These are phyloP conservation scores for Lasioglossum marginatum DNA, from an alignment of 2,888 invertebrate species.

Conservation along the genomic window DNA sequence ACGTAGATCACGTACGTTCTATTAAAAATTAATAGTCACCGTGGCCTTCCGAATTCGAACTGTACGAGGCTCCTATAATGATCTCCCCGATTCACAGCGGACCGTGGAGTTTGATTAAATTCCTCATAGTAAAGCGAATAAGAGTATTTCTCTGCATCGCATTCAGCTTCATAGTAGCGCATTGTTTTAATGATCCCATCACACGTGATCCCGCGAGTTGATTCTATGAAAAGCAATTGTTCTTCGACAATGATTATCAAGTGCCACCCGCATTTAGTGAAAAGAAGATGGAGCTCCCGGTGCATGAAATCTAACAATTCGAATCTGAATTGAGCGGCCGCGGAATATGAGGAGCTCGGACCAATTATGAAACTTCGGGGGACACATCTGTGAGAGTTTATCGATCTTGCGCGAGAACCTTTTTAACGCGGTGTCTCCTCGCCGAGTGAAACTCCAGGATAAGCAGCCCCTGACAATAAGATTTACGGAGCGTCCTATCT, in stretches of 20 bases:
- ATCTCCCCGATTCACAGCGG: not conserved
- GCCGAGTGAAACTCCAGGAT: slow-evolving; percentile 25
- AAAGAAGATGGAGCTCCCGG: not conserved
- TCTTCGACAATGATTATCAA: slow-evolving; percentile 41
- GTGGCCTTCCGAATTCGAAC: not conserved
- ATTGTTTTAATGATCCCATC: slow-evolving; percentile 50
- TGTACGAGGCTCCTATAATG: not conserved
- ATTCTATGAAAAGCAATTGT: slow-evolving; percentile 14
- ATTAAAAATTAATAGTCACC: not conserved
- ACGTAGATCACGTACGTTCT: not conserved
- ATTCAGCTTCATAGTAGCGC: slow-evolving; percentile 18
- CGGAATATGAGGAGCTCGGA: not conserved
- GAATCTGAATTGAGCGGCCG: slow-evolving; percentile 16
- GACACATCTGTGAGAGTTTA: slow-evolving; percentile 8
- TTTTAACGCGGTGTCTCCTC: not conserved
- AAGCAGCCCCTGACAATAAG: slow-evolving; percentile 22
- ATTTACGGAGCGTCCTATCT: slow-evolving; percentile 55
- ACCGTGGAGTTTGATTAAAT: not conserved
- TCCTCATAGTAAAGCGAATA: not conserved
- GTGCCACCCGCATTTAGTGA: slow-evolving; percentile 37
- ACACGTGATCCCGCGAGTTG: slow-evolving; percentile 3
- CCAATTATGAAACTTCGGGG: slow-evolving; percentile 2
- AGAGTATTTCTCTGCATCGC: not conserved
- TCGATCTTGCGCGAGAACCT: slow-evolving; percentile 19
- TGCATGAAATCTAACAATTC: not conserved